Evolutionary conservation across 2,888 invertebrate genomes (phyloP).

Genomic region (Harmothoe impar): DNA sequence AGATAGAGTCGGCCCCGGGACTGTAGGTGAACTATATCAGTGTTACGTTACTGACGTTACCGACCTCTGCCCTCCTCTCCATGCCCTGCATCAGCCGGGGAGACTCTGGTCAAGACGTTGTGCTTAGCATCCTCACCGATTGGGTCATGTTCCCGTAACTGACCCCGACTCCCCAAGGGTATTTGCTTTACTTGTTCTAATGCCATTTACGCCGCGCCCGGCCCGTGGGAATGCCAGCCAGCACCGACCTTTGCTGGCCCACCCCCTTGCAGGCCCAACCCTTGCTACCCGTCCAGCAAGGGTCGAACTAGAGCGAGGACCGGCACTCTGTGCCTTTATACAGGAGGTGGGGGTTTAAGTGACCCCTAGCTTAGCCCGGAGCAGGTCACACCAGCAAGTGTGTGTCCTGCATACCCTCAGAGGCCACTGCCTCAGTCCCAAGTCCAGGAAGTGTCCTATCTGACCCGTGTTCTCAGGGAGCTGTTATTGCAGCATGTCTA

Average conservation of each 20-base stretch:
- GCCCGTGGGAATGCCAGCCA: neutral
- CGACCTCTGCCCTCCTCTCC: neutral
- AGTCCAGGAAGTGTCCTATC: no score
- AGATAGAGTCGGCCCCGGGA: no score
- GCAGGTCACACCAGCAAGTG: neutral
- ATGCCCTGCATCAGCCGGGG: neutral
- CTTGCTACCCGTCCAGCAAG: no score
- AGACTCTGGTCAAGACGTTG: neutral
- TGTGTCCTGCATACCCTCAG: neutral
- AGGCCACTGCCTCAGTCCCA: neutral
- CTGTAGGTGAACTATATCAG: no score
- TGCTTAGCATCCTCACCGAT: neutral
- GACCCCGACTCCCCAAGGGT: conserved; percentile 30
- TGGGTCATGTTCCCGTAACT: neutral
- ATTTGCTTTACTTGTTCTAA: conserved; percentile 34
- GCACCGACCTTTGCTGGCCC: neutral
- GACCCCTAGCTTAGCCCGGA: neutral
- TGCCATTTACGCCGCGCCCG: neutral
- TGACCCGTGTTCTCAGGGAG: no score
- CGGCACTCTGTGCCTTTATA: no score
- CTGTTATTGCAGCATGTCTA: no score
- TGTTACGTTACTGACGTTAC: neutral
- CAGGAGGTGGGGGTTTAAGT: no score
- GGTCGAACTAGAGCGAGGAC: no score
- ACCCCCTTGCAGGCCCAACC: no score